Evolutionary conservation across 2,888 invertebrate species (phyloP).

Genomic region (Ormia ochracea): DNA sequence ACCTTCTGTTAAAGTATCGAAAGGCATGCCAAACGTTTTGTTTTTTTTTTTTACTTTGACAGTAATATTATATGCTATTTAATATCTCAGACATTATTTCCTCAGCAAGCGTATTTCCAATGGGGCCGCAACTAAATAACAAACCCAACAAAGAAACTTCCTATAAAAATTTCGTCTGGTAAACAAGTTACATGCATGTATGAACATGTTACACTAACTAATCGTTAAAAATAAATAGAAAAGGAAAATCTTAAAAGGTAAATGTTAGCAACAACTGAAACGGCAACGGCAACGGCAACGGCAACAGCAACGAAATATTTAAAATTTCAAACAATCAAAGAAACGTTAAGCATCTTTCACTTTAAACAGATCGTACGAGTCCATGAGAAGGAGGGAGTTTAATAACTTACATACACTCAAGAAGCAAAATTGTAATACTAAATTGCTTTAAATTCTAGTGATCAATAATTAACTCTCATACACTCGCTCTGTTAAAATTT

Average conservation of each 20-base stretch:
- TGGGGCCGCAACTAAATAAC: not conserved
- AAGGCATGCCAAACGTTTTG: too few relatives aligned
- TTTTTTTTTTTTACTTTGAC: too few relatives aligned
- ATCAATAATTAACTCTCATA: too few relatives aligned
- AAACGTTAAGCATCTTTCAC: constrained; percentile 40
- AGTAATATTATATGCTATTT: not conserved
- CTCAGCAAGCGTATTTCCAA: not conserved
- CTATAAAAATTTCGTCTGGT: not conserved
- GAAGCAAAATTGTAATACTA: too few relatives aligned
- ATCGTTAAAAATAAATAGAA: constrained; percentile 21
- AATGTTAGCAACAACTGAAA: constrained; percentile 9
- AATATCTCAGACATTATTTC: not conserved
- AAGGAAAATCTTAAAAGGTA: constrained; percentile 17
- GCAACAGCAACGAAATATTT: constrained; percentile 12
- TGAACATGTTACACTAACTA: constrained; percentile 36
- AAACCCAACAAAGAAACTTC: not conserved
- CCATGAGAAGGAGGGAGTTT: constrained; percentile 7
- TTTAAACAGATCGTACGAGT: not conserved
- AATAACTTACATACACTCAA: constrained; percentile 5
- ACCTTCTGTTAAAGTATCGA: too few relatives aligned
- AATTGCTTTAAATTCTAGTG: too few relatives aligned
- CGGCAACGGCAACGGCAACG: not conserved
- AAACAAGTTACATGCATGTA: constrained; percentile 32
- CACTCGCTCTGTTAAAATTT: too few relatives aligned
- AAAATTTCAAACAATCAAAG: constrained; percentile 29